Conservation (phyloP, 1,140 invertebrate species). For the Neodiprion fabricii region DNA sequence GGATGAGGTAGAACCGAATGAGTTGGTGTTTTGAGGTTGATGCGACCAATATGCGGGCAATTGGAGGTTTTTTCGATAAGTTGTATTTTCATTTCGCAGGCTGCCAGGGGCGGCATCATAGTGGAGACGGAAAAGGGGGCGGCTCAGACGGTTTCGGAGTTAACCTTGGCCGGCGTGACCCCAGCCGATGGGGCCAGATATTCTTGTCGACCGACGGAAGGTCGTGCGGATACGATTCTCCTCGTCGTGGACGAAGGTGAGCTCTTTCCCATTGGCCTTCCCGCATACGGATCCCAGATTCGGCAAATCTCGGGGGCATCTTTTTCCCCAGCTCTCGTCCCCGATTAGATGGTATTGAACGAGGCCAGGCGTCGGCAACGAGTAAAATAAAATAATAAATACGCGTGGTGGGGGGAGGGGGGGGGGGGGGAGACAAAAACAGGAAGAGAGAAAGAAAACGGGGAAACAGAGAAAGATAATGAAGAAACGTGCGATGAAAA, state of each 20-base stretch:
- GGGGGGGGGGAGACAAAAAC: too few relatives aligned
- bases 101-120: constrained; percentile 58
- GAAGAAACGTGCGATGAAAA: background rate
- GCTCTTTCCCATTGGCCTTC: background rate
- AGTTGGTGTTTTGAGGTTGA: too few relatives aligned
- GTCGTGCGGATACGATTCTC: constrained; percentile 57
- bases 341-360: too few relatives aligned
- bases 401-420: too few relatives aligned
- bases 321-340: background rate
- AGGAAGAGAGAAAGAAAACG: too few relatives aligned
- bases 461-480: background rate
- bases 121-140: constrained; percentile 61
- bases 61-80: background rate
- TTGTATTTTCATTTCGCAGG: constrained; percentile 36
- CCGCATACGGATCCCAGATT: background rate
- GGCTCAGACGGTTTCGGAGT: constrained; percentile 55
- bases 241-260: constrained; percentile 55
- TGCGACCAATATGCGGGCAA: too few relatives aligned
- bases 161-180: constrained; percentile 59
- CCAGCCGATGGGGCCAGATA: constrained; percentile 63
- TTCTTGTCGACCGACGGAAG: constrained; percentile 63
- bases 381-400: too few relatives aligned
- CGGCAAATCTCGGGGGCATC: background rate
- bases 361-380: background rate
- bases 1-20: too few relatives aligned